Conservation (phyloP, 2,797 vertebrate species). For the Rhynchonycteris naso region DNA sequence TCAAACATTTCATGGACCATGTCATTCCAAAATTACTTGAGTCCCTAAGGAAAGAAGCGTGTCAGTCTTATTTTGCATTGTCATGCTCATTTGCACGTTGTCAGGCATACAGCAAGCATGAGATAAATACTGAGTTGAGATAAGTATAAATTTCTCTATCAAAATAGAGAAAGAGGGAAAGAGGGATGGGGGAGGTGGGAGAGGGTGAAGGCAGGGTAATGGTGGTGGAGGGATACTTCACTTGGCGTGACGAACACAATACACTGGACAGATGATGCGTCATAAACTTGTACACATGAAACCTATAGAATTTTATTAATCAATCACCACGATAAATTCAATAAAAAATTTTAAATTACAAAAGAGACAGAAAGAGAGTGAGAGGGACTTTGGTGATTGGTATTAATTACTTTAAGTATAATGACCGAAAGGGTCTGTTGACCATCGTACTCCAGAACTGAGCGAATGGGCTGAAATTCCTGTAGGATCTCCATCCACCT, state of each 20-base stretch:
- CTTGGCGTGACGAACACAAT: too few relatives aligned
- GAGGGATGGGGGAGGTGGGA: too few relatives aligned
- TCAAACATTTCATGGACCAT: conserved; percentile 52
- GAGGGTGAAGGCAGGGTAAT: not conserved
- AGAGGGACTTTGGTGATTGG: not conserved
- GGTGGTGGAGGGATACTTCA: too few relatives aligned
- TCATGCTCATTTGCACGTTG: not conserved
- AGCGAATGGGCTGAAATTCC: not conserved
- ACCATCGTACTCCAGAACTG: not conserved
- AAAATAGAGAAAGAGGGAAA: not conserved
- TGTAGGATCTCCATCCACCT: accelerated
- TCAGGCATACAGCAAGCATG: not conserved
- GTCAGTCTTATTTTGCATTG: conserved; percentile 30
- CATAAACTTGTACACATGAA: too few relatives aligned
- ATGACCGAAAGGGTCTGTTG: not conserved
- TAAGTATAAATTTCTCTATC: not conserved
- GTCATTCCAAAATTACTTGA: conserved; percentile 51
- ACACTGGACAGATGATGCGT: too few relatives aligned
- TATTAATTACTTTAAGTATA: not conserved
- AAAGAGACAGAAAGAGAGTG: not conserved
- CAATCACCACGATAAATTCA: too few relatives aligned
- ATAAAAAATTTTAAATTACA: too few relatives aligned
- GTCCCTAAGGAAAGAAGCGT: not conserved
- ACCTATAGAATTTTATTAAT: too few relatives aligned
- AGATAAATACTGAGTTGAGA: not conserved